These are phyloP conservation scores for Pteruthius melanotis DNA, from an alignment of 2,113 vertebrate species.

Conservation along the genomic window DNA sequence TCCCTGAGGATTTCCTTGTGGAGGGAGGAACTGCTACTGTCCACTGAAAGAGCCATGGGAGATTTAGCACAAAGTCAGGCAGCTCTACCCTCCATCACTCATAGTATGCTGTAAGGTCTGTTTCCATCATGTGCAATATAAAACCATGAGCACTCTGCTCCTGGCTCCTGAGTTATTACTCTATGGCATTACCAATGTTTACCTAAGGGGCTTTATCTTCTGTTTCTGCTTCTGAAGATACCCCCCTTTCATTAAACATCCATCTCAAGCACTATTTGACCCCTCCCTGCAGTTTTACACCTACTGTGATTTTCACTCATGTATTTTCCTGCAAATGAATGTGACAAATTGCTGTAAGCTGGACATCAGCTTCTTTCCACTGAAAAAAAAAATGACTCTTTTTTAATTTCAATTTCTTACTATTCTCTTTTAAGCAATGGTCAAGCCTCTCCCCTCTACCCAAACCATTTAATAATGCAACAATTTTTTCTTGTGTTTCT, in stretches of 20 bases:
- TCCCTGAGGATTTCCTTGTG: background rate
- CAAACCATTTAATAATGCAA: background rate
- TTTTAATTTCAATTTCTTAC: background rate
- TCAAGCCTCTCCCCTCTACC: background rate
- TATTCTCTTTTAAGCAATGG: background rate
- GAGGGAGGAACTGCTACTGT: background rate
- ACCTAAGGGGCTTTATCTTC: background rate
- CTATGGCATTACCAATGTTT: background rate
- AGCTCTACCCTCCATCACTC: background rate
- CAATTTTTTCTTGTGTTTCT: background rate
- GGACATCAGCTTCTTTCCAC: background rate
- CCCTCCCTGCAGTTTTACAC: background rate
- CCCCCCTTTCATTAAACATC: background rate
- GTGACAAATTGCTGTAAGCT: background rate
- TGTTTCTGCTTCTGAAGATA: background rate
- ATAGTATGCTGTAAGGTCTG: background rate
- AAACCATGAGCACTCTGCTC: background rate
- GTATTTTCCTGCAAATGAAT: background rate
- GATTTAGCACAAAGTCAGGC: background rate
- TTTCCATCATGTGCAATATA: background rate
- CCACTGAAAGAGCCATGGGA: background rate
- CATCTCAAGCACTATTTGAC: background rate
- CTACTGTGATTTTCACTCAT: background rate
- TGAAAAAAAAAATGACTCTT: background rate
- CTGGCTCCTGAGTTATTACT: background rate